phyloP scores from a whole-genome alignment of 2,113 vertebrate genomes.

The Percina caprodes region DNA sequence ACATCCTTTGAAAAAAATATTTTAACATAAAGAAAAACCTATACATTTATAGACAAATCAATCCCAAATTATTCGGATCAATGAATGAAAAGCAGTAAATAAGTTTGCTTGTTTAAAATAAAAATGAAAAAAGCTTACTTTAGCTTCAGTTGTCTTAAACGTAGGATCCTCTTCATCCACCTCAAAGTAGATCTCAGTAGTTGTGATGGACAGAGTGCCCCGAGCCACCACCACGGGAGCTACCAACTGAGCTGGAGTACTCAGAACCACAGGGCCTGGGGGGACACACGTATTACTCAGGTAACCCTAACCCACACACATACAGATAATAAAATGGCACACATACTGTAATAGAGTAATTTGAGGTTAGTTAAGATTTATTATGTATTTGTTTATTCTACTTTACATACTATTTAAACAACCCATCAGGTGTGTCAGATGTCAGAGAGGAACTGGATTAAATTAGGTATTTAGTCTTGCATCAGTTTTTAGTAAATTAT shows the following conservation, averaged over 20 bases:
- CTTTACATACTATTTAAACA: background rate
- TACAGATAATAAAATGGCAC: background rate
- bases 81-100: background rate
- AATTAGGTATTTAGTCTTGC: background rate
- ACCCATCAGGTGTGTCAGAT: background rate
- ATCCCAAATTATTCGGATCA: background rate
- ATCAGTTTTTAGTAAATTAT: conserved; percentile 51
- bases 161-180: conserved; percentile 95
- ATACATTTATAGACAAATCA: background rate
- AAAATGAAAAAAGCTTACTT: conserved; percentile 80
- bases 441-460: conserved; percentile 3
- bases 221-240: conserved; percentile 96
- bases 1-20: background rate
- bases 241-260: conserved; percentile 97
- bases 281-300: background rate
- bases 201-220: conserved; percentile 97
- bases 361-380: conserved; percentile 37
- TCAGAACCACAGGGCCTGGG: conserved; percentile 96
- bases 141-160: conserved; percentile 94
- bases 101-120: background rate
- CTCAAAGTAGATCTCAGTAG: conserved; percentile 99
- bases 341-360: background rate
- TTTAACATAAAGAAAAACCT: background rate
- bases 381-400: conserved; percentile 13
- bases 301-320: background rate